phyloP scores from a whole-genome alignment of 2,113 vertebrate genomes.

The Pandion haliaetus region DNA sequence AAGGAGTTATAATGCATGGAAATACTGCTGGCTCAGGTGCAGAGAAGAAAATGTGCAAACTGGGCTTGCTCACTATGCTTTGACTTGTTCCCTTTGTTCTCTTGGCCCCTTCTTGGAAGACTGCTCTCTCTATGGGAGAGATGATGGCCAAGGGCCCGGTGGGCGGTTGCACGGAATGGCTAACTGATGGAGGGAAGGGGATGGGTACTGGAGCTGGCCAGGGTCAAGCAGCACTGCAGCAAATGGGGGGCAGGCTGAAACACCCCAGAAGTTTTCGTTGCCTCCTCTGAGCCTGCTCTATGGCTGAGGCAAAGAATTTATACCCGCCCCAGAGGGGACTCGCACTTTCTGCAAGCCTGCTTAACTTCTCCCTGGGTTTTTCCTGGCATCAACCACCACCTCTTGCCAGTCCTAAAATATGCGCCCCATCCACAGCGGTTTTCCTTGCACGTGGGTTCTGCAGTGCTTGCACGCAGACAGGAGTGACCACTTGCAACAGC shows the following conservation, averaged over 20 bases:
- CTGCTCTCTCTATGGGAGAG: background rate
- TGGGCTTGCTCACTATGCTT: background rate
- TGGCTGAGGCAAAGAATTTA: background rate
- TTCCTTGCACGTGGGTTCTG: background rate
- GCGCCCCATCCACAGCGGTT: background rate
- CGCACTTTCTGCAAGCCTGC: background rate
- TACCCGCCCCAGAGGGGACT: background rate
- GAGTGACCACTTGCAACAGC: background rate
- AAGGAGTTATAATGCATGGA: background rate
- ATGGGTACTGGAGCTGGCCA: fast-evolving
- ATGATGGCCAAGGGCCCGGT: background rate
- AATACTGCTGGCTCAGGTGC: background rate
- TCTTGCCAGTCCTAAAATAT: background rate
- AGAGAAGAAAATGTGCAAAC: background rate
- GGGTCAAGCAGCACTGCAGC: background rate
- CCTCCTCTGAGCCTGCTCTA: background rate
- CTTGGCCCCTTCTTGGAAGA: background rate
- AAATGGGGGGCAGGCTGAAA: background rate
- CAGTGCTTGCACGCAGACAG: background rate
- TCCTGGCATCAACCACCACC: background rate
- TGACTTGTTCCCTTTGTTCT: constrained; percentile 5
- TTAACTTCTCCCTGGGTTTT: background rate
- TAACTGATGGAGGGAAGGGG: background rate
- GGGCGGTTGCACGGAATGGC: background rate
- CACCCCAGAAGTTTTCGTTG: background rate